phyloP scores from a whole-genome alignment of 2,888 invertebrate genomes.

The Athalia rosae region DNA sequence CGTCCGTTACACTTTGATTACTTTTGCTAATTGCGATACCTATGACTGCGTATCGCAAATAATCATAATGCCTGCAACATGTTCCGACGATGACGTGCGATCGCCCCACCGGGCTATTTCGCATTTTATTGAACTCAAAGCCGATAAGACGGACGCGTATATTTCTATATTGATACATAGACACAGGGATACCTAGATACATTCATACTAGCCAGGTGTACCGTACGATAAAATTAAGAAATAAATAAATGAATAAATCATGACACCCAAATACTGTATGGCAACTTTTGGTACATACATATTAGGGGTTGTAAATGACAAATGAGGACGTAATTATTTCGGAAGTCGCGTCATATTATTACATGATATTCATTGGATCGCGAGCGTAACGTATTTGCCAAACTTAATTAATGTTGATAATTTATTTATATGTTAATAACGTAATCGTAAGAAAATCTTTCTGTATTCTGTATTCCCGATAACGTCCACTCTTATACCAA shows the following conservation, averaged over 20 bases:
- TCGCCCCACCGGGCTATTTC: neutral
- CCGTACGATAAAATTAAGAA: too few relatives aligned
- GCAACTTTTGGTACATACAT: too few relatives aligned
- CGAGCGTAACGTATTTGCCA: constrained; percentile 31
- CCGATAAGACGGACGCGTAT: constrained; percentile 20
- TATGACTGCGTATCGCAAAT: too few relatives aligned
- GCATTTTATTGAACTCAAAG: neutral
- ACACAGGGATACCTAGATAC: neutral
- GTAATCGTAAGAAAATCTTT: constrained; percentile 15
- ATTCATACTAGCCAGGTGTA: neutral
- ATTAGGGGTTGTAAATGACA: too few relatives aligned
- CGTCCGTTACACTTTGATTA: constrained; percentile 23
- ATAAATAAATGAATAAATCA: too few relatives aligned
- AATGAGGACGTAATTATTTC: constrained; percentile 9
- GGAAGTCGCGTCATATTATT: constrained; percentile 16
- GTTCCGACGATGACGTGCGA: too few relatives aligned
- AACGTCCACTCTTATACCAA: neutral
- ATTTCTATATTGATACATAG: neutral
- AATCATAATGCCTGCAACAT: too few relatives aligned
- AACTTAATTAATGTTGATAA: neutral
- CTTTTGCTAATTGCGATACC: neutral
- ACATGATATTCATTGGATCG: neutral
- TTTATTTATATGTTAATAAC: neutral
- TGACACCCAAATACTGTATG: too few relatives aligned
- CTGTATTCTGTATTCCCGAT: constrained; percentile 10